A percentile compares a stretch with the other conserved stretches of the same genome.
These are phyloP conservation scores for Callithrix jacchus DNA, from an alignment of 2,113 vertebrate species.

Conservation along the genomic window DNA sequence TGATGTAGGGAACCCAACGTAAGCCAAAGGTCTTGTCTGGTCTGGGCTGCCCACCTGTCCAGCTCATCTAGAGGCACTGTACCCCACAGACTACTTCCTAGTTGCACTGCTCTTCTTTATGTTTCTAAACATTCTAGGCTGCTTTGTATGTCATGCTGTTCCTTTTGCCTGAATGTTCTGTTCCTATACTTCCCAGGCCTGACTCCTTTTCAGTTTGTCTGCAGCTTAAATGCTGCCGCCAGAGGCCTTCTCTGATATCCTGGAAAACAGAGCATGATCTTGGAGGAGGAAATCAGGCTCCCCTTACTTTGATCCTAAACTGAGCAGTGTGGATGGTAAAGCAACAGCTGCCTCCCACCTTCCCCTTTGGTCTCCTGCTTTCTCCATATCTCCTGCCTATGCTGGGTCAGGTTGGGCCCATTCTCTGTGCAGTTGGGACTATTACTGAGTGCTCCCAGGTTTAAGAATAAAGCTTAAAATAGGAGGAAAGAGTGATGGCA, in stretches of 20 bases:
- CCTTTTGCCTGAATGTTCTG: neutral
- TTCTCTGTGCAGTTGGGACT: neutral
- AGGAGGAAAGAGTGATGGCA: neutral
- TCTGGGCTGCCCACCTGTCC: neutral
- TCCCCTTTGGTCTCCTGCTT: neutral
- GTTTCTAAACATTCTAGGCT: neutral
- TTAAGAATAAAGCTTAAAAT: neutral
- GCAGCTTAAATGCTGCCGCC: neutral
- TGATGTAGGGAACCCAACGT: neutral
- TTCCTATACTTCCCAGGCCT: neutral
- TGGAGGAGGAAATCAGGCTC: neutral
- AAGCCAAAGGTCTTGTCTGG: neutral
- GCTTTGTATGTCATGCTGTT: neutral
- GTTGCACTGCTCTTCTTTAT: neutral
- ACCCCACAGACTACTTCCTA: neutral
- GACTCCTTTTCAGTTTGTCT: neutral
- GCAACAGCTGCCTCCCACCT: no score
- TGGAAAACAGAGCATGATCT: neutral
- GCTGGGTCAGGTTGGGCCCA: neutral
- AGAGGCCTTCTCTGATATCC: neutral
- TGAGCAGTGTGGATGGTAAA: neutral
- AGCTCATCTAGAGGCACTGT: neutral
- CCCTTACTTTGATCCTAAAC: neutral
- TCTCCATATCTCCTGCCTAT: neutral
- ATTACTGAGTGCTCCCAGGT: neutral